phyloP scores from a whole-genome alignment of 2,113 vertebrate species.

The Machaerirhynchus nigripectus region DNA sequence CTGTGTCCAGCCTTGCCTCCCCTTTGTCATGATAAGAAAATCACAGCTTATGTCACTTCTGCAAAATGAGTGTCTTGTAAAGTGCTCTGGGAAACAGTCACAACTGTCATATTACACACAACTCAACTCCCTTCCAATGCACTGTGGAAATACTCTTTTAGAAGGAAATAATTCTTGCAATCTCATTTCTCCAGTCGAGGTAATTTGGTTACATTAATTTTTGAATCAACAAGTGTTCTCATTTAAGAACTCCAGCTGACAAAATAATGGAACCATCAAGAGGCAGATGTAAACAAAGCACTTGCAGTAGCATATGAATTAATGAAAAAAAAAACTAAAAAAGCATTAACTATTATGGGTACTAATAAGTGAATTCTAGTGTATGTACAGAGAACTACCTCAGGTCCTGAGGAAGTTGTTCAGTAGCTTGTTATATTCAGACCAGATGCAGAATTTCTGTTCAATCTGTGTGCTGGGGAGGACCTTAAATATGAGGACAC shows the following conservation, averaged over 20 bases:
- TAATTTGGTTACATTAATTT: background rate
- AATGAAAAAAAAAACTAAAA: background rate
- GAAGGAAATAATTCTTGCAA: background rate
- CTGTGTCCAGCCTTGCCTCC: background rate
- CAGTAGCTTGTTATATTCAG: background rate
- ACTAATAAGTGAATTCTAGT: background rate
- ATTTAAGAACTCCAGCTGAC: background rate
- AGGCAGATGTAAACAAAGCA: conserved; percentile 18
- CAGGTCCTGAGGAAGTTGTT: background rate
- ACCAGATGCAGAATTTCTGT: background rate
- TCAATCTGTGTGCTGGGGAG: background rate
- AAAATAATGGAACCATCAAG: conserved; percentile 1
- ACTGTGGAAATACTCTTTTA: background rate
- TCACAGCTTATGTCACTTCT: rapidly evolving
- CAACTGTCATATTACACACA: rapidly evolving
- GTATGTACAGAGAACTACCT: background rate
- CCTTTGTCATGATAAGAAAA: background rate
- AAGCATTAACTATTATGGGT: background rate
- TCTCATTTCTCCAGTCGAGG: background rate
- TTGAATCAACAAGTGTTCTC: background rate
- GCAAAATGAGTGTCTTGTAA: background rate
- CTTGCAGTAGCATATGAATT: background rate
- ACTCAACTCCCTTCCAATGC: background rate
- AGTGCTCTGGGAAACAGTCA: background rate
- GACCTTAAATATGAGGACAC: background rate